A percentile compares a stretch with the other conserved stretches of the same genome.
These are phyloP conservation scores for Neoitamus cyanurus DNA, from an alignment of 2,888 invertebrate species.

Conservation along the genomic window DNA sequence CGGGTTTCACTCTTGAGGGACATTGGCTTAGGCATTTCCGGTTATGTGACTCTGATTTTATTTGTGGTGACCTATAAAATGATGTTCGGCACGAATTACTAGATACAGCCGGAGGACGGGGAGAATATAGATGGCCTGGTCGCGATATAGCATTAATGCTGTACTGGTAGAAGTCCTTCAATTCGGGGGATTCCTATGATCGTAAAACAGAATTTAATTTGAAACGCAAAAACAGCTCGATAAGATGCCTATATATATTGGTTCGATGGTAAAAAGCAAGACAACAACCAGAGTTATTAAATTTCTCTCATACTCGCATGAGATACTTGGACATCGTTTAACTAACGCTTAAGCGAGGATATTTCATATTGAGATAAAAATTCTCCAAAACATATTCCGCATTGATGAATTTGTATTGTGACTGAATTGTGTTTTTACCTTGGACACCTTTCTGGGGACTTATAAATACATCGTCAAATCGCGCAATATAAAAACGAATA, in stretches of 20 bases:
- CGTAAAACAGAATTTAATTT: slow-evolving; percentile 17
- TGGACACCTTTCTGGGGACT: too few species aligned
- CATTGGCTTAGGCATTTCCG: not conserved
- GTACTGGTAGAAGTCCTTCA: not conserved
- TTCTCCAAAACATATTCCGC: too few species aligned
- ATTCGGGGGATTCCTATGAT: not conserved
- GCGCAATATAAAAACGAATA: too few species aligned
- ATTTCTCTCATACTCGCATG: not conserved
- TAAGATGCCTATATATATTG: not conserved
- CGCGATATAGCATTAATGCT: not conserved
- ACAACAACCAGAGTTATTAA: too few species aligned
- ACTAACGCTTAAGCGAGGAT: too few species aligned
- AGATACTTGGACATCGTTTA: too few species aligned
- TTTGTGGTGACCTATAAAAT: slow-evolving; percentile 43
- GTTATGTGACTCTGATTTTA: slow-evolving; percentile 25
- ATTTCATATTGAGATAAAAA: too few species aligned
- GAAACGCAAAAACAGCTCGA: not conserved
- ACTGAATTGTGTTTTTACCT: too few species aligned
- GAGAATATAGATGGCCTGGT: not conserved
- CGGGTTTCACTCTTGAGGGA: slow-evolving; percentile 18
- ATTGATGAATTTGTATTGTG: too few species aligned
- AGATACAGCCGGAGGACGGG: not conserved
- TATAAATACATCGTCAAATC: too few species aligned
- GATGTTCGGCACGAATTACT: not conserved
- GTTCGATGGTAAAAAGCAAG: not conserved